Evolutionary conservation across 1,140 invertebrate genomes (phyloP), one percentile per base, ranked within the genome.

Genomic region (Acromyrmex charruanus): DNA sequence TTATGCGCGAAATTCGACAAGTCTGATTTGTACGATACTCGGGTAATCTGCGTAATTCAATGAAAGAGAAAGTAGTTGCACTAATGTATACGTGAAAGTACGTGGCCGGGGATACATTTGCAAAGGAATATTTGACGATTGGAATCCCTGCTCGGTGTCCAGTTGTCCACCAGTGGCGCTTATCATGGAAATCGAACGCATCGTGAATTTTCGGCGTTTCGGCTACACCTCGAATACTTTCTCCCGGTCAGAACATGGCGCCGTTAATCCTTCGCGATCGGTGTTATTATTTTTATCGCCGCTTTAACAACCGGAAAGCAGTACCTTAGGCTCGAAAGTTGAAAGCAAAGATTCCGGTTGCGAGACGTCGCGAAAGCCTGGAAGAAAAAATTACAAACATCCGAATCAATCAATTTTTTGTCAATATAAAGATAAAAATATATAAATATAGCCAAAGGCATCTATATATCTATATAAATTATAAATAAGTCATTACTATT

Each of bases 251-350:
- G 49, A 25, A 44, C 44, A n/a, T 16, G 58, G 12, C 53, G 69
- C 39, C 71, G 80, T 84, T 84, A 84, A 84, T 84, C 55, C 80
- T 74, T 51, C 55, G 55, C 80, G 44, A 75, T 84, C 10, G 55
- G 16, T n/a, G 39, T 84, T 84, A 84, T 84, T 84, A 84, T 84
- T 84, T 84, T 84, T 75, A 51, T 74, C 80, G 69, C 25, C 55
- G 58, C 28, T 21, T 81, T 84, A 84, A 84, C 55, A 74, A n/a
- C 69, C 55, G 68, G 10, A 6, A 58, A 74, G 53, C 53, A 7
- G 35, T 75, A 49, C 25, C 16, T 59, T 18, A 28, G 9, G 39
- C 16, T 51, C 25, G 80, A 74, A 74, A 61, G 69, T 61, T 35
- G 69, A 74, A 75, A 61, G 80, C 58, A 61, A 61, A 49, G 2